Evolutionary conservation across 2,797 vertebrate species (phyloP).

Genomic region (Botia almorhae): DNA sequence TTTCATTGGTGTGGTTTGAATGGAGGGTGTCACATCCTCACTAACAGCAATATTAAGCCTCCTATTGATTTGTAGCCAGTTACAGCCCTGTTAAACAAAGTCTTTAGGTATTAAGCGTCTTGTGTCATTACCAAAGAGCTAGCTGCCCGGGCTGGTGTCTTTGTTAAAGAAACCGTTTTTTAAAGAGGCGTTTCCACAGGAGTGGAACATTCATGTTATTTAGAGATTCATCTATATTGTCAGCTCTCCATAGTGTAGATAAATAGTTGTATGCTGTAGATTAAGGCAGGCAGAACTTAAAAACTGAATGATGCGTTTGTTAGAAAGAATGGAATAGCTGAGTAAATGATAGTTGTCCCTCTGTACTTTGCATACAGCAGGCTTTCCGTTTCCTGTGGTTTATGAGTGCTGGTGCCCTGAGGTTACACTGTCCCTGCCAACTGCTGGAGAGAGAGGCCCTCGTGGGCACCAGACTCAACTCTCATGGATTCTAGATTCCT

Average conservation of each 20-base stretch:
- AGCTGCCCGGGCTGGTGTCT: conserved; percentile 14
- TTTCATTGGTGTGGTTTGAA: conserved; percentile 16
- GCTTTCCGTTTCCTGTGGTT: conserved; percentile 73
- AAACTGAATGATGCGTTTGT: background rate
- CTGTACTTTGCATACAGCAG: conserved; percentile 64
- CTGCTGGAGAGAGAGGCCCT: conserved; percentile 33
- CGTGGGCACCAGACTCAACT: too few species aligned
- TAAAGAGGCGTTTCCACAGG: background rate
- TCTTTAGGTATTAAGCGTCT: background rate
- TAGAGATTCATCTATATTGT: background rate
- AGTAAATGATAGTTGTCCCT: conserved; percentile 61
- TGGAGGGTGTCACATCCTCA: background rate
- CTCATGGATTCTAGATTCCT: too few species aligned
- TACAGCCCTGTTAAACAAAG: background rate
- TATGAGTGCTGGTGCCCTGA: conserved; percentile 67
- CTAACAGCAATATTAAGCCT: background rate
- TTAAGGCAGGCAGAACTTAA: background rate
- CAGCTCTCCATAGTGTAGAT: background rate
- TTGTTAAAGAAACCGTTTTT: background rate
- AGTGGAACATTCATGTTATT: background rate
- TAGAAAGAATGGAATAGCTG: conserved; percentile 60
- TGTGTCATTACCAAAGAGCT: background rate
- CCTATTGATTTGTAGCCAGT: background rate
- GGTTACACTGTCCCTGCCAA: conserved; percentile 64
- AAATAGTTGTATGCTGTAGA: background rate